phyloP scores from a whole-genome alignment of 2,113 vertebrate genomes.

The Saccopteryx leptura region DNA sequence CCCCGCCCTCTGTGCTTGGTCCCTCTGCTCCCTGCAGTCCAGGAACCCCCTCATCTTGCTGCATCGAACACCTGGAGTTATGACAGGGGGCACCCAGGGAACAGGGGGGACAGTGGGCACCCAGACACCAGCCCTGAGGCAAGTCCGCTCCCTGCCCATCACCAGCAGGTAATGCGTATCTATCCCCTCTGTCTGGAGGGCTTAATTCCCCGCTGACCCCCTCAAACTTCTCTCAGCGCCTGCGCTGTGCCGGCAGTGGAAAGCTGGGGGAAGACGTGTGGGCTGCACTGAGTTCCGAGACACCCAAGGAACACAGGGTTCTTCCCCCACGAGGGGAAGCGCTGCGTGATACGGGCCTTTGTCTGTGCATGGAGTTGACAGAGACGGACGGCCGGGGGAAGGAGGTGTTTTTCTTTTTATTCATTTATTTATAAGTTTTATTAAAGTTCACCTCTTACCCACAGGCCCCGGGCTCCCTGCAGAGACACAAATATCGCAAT shows the following conservation, averaged over 20 bases:
- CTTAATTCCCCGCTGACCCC: too few relatives aligned
- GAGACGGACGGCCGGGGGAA: neutral
- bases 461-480: constrained; percentile 50
- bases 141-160: neutral
- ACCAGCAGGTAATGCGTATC: neutral
- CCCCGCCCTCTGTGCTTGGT: too few relatives aligned
- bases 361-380: constrained; percentile 6
- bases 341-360: neutral
- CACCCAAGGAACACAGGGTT: constrained; percentile 34
- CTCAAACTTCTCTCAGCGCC: neutral
- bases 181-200: neutral
- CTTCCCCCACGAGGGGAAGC: neutral
- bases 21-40: neutral
- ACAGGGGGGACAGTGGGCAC: neutral
- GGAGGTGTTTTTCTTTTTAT: constrained; percentile 42
- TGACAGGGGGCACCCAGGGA: too few relatives aligned
- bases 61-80: neutral
- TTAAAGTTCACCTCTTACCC: constrained; percentile 76
- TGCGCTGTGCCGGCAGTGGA: neutral
- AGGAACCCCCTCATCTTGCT: neutral
- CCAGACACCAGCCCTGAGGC: neutral
- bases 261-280: neutral
- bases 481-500: constrained; percentile 70
- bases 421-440: constrained; percentile 74
- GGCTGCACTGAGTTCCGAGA: neutral